Base-by-base conservation (phyloP, 2,113 vertebrate genomes). In the Nasalis larvatus region DNA sequence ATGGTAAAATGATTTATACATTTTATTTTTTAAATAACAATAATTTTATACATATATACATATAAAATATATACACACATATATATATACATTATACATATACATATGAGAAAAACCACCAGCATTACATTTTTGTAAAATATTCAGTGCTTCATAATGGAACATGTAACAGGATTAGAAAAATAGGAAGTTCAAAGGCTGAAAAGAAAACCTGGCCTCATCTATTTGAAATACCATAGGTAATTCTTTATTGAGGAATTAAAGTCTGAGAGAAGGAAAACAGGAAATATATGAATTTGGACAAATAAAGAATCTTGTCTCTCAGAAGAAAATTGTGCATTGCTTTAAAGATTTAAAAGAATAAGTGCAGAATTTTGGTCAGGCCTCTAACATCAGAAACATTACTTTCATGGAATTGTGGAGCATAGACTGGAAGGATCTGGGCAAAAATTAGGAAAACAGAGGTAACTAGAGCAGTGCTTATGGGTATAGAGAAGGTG, bases 121-220 rank as follows among this genome's bases (percentile, higher is more conserved):
- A 2, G 84, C 81, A 85, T 93, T 85, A 49, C 12, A 78, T 86
- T 94, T 96, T 95, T 74, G 84, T 86, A 45, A 92, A 88, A 80
- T 95, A 77, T 78, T 77, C 25, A 52, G 8, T 85, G 11, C 21
- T 77, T 91, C 35, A 49, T 86, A 49, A 73, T 94, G 60, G 58
- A 92, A 47, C 25, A 35, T 0, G n/a, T 81, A 66, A 74, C 7
- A 77, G n/a, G 11, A 42, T 35, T 88, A 54, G 25, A 18, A 14
- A 93, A 89, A 42, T 20, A 89, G 4, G 16, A 47, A 81, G 2
- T 25, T 23, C 21, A 89, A 86, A 77, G n/a, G 8, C 21, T 49
- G 2, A 40, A 47, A 49, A 94, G 27, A 42, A 85, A 63, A 83
- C 18, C n/a, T 49, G 8, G 4, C 1, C 7, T 82, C 25, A 45